These are phyloP conservation scores for Eubucco bourcierii DNA, from an alignment of 2,113 vertebrate genomes.

Conservation along the genomic window DNA sequence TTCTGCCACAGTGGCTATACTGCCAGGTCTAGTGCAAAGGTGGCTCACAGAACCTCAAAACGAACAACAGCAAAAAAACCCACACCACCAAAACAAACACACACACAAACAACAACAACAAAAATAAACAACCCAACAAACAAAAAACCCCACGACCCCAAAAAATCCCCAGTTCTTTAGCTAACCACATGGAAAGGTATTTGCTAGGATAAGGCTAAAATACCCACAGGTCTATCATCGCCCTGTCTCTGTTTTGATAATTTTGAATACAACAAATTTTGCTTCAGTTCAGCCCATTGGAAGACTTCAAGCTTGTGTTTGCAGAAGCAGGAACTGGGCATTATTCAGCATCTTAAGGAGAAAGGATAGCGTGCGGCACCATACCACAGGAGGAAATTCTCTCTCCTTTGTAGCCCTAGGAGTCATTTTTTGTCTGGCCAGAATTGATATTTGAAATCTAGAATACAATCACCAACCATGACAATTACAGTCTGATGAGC, in stretches of 20 bases:
- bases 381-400: background rate
- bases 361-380: background rate
- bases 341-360: background rate
- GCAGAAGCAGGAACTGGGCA: background rate
- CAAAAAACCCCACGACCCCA: too few species aligned
- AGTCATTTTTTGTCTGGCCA: background rate
- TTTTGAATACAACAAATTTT: background rate
- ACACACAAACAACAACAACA: too few species aligned
- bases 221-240: background rate
- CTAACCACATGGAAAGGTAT: background rate
- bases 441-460: background rate
- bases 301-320: background rate
- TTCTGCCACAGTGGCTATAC: background rate
- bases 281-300: background rate
- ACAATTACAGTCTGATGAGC: background rate
- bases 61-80: too few species aligned
- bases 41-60: background rate
- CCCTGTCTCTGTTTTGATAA: background rate
- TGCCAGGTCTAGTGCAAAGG: background rate
- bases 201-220: background rate
- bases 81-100: too few species aligned
- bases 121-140: too few species aligned
- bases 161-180: background rate
- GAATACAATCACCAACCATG: background rate
- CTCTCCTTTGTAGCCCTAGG: background rate